Conservation (phyloP, 2,113 vertebrate species). For the Tursiops truncatus region DNA sequence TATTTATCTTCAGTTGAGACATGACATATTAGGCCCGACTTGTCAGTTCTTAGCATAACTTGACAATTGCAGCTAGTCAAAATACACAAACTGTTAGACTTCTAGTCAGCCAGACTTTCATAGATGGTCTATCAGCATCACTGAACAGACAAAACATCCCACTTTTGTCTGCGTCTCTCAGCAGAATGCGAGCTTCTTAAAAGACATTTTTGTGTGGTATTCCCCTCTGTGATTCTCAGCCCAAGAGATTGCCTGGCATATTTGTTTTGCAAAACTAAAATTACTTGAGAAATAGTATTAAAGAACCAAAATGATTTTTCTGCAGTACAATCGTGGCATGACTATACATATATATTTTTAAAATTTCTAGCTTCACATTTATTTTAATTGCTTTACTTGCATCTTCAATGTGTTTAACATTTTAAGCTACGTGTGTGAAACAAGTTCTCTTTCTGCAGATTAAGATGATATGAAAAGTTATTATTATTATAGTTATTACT, state of each 20-base stretch:
- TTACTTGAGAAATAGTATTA: not conserved
- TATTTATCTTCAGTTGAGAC: not conserved
- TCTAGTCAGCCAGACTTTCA: not conserved
- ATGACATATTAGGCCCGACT: not conserved
- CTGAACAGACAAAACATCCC: not conserved
- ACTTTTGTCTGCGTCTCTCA: not conserved
- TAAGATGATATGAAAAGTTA: constrained; percentile 19
- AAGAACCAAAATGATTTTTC: not conserved
- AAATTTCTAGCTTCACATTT: not conserved
- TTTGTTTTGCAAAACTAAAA: not conserved
- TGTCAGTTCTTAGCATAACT: not conserved
- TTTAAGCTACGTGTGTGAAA: not conserved
- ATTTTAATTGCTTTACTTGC: constrained; percentile 41
- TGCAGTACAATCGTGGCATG: not conserved
- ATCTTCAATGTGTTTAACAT: not conserved
- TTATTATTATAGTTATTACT: constrained; percentile 5
- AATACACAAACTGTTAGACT: not conserved
- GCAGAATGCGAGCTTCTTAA: not conserved
- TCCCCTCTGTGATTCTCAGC: not conserved
- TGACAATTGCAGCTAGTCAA: not conserved
- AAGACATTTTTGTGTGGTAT: not conserved
- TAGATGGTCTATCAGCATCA: not conserved
- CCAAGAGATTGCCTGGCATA: not conserved
- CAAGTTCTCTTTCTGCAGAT: not conserved
- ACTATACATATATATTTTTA: not conserved